Base-by-base conservation (phyloP, 1,140 invertebrate genomes). In the Sitophilus oryzae region DNA sequence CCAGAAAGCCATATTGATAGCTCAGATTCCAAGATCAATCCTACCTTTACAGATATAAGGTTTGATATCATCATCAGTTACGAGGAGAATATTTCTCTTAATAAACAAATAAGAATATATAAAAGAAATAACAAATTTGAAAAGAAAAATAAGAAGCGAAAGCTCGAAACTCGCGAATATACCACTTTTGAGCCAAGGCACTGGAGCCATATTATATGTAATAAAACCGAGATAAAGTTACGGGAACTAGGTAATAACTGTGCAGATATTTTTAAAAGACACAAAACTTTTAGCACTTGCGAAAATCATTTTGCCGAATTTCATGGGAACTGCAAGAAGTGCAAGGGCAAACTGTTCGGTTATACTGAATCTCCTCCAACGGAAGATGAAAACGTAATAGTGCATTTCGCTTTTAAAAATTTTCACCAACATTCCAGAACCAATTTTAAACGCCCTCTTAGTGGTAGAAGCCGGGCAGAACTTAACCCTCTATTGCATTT, bases 151-250 rank as follows among this genome's bases (percentile, higher is more conserved):
- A n/a, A n/a, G n/a, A n/a, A n/a, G n/a, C n/a, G n/a, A n/a, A n/a
- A n/a, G n/a, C n/a, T n/a, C n/a, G n/a, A n/a, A n/a, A 47, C 60
- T 61, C 9, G 37, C 5, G 14, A 40, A 5, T 40, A 40, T 16
- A 40, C 16, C 37, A 15, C 16, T n/a, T 40, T 40, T 40, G 16
- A n/a, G 5, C 9, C 5, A 16, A 6, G 16, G 5, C 5, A 14
- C 9, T 40, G 37, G 37, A 40, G 9, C 14, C 5, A 40, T 40
- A 40, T 40, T n/a, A 5, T 40, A 40, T 16, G 16, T 40, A 40
- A 40, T 11, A 40, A 14, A 40, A 40, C 16, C 16, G 37, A 40
- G 16, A 5, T 6, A 5, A 14, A 5, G 16, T 14, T 40, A 6
- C 37, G 37, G 10, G 5, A 6, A 15, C 5, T 11, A 5, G 4